Base-by-base conservation (phyloP, 2,797 vertebrate genomes). In the Lerista edwardsae region DNA sequence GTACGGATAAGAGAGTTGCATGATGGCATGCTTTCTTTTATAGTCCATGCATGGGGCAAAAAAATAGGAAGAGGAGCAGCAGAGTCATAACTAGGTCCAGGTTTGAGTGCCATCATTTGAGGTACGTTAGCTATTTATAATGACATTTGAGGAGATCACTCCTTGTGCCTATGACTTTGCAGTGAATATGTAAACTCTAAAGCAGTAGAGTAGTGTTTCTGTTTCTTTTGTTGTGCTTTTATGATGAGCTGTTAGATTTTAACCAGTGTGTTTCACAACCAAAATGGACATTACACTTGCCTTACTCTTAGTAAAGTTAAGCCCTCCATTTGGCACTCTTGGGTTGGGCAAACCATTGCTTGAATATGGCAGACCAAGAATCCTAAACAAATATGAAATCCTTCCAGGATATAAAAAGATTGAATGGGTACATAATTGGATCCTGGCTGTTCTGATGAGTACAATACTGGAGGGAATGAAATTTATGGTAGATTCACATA, bases 11-110 rank as follows among this genome's bases (percentile, higher is more conserved):
- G 10, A 79, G 34, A 36, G 89, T 90, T 92, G 91, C 92, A 87
- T 94, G 96, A 95, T 95, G 94, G 94, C 93, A 94, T 93, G 85
- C 90, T 87, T 82, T 80, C 75, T 86, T 84, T 62, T 86, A 91
- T 90, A 90, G 79, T 83, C 94, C 86, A 91, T 93, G 91, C 95
- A 96, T 96, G 94, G 7, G n/a, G n/a, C n/a, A n/a, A 75, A 14
- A 87, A 77, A 88, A 80, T 41, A 61, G 91, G 86, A 91, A 85
- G 73, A 73, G 79, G 67, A 86, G 55, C 80, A 90, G 27, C 57
- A 80, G 78, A 79, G 75, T 62, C 31, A 25, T 71, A 85, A 39
- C 72, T 89, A 82, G 31, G 84, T 90, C 86, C 82, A 85, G 78
- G 76, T 88, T 94, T 84, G 84, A 80, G 64, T 87, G 74, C 44